A percentile compares a stretch with the other conserved stretches of the same genome.
Conservation (phyloP, 2,888 invertebrate genomes). For the Augochlorella aurata region DNA sequence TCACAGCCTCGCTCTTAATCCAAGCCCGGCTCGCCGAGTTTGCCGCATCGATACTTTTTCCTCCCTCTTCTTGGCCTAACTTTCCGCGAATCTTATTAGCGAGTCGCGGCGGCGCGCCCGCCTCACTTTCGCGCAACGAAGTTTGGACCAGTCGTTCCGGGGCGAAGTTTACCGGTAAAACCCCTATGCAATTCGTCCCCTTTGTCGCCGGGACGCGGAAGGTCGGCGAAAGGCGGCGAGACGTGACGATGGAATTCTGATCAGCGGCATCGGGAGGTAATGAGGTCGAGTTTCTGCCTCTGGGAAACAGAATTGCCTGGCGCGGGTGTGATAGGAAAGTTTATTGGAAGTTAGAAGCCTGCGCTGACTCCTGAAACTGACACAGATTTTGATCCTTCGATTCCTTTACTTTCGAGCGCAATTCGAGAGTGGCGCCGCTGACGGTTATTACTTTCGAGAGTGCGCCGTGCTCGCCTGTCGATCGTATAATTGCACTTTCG, state of each 20-base stretch:
- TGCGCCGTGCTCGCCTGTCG: too few species aligned
- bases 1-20: constrained; percentile 30
- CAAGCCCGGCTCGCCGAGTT: constrained; percentile 47
- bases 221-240: neutral
- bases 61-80: constrained; percentile 33
- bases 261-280: constrained; percentile 19
- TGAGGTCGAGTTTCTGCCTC: constrained; percentile 7
- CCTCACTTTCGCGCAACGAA: constrained; percentile 29
- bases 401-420: neutral
- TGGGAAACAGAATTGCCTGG: constrained; percentile 33
- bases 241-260: constrained; percentile 27
- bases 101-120: constrained; percentile 1
- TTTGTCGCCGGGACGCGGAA: constrained; percentile 1
- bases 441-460: too few species aligned
- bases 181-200: constrained; percentile 17
- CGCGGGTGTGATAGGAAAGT: neutral
- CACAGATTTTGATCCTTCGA: neutral
- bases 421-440: too few species aligned
- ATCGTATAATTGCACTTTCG: too few species aligned
- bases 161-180: neutral
- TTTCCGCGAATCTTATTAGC: constrained; percentile 59
- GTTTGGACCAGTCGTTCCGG: constrained; percentile 28
- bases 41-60: constrained; percentile 45
- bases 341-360: constrained; percentile 2
- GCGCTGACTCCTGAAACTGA: neutral